Percentiles rank a stretch among this genome's conserved stretches.
Evolutionary conservation across 2,113 vertebrate genomes (phyloP).

Genomic region (Aldabrachelys gigantea): DNA sequence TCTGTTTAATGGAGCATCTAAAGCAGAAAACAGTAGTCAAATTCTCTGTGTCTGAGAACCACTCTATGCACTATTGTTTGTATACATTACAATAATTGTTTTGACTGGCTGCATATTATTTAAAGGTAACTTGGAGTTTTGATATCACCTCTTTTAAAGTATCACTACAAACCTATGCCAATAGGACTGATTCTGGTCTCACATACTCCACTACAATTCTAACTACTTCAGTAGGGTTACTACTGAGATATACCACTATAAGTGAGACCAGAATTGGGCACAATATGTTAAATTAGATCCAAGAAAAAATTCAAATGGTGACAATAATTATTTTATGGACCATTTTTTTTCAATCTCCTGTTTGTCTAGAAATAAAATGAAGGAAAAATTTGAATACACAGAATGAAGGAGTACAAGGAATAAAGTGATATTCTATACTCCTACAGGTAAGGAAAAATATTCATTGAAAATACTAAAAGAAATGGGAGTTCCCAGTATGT

Average conservation of each 20-base stretch:
- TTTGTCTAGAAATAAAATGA: background rate
- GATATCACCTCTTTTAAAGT: background rate
- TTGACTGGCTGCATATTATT: rapidly evolving
- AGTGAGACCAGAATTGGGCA: rapidly evolving
- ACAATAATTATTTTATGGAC: background rate
- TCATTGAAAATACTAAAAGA: background rate
- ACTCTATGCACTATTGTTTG: rapidly evolving
- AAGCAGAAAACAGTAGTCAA: background rate
- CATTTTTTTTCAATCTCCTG: rapidly evolving
- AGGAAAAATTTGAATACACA: background rate
- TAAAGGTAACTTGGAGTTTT: background rate
- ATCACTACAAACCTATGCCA: rapidly evolving
- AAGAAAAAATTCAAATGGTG: rapidly evolving
- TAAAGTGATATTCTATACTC: background rate
- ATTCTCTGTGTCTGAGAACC: rapidly evolving
- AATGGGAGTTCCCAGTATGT: background rate
- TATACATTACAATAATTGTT: rapidly evolving
- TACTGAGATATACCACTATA: no score
- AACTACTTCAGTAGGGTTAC: rapidly evolving
- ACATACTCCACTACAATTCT: rapidly evolving
- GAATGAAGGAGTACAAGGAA: background rate
- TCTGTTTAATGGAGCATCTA: slow-evolving; percentile 59
- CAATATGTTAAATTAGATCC: background rate
- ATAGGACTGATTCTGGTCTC: background rate
- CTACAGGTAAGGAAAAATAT: rapidly evolving